Base-by-base conservation (phyloP, 2,888 invertebrate genomes). In the Orthonevra nobilis region DNA sequence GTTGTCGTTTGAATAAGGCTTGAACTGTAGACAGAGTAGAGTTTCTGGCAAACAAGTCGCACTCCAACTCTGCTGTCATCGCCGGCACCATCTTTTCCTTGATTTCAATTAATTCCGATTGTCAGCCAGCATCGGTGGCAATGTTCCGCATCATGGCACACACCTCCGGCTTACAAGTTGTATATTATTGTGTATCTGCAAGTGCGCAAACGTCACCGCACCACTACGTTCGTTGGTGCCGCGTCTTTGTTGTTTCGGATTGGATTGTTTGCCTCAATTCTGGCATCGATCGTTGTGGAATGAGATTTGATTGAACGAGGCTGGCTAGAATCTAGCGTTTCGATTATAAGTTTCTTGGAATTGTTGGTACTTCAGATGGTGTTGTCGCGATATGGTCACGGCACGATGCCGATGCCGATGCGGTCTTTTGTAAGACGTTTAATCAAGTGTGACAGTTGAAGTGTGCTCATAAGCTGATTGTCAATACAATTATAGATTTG, bases 41-140 rank as follows among this genome's bases (percentile, higher is more conserved):
- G 10, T 28, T 12, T 7, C 19, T 19, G 42, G 19, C 9, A 40
- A n/a, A 40, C 28, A 12, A 38, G 6, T 38, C 3, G 15, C 15
- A 6, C 10, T 46, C 9, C 38, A 23, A 14, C n/a, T n/a, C n/a
- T n/a, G n/a, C n/a, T n/a, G n/a, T n/a, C n/a, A n/a, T n/a, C n/a
- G n/a, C n/a, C n/a, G n/a, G 17, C 50, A 64, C 28, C 32, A 63
- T 50, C 50, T 63, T 63, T 64, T 23, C 34, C 26, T 54, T 52
- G 56, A 48, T 38, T 68, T 68, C 48, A 68, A 58, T 68, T 56
- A 68, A 58, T 48, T 58, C 40, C 68, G 19, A 68, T 68, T 68
- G 68, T 56, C 36, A 48, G 68, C 38, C 9, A 15, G 40, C 30
- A 10, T 30, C 28, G 28, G 14, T 9, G 12, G 44, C 66, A 66